Base-by-base conservation (phyloP, 1,140 invertebrate genomes). In the Drosophila sp. region DNA sequence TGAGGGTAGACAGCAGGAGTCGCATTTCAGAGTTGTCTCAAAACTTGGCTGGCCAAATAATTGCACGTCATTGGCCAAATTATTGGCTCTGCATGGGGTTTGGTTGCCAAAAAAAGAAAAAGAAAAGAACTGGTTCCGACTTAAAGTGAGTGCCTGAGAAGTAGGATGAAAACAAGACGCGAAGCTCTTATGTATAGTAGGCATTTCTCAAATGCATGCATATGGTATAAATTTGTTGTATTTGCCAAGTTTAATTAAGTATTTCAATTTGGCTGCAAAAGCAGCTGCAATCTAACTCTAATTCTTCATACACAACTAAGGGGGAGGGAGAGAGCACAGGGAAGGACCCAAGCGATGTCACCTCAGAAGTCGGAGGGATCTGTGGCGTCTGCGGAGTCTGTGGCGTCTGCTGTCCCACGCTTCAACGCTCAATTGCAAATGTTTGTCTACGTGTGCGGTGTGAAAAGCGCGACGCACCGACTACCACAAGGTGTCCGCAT, bases 11-110 rank as follows among this genome's bases (percentile, higher is more conserved):
- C n/a, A 21, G 18, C 2, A 32, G 71, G 43, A 8, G 18, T n/a
- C n/a, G n/a, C n/a, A n/a, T 7, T 45, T 27, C 6, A 0, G 21
- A 72, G 73, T 73, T 63, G 59, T 50, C 57, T 59, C 34, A 40
- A 70, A 77, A 81, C 48, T 84, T 84, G 67, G 46, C 78, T 76
- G 63, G 41, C 45, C 75, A 82, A 86, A 86, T 86, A 87, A 86
- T 78, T 82, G 83, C 78, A 82, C 66, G 75, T 78, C 83, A 86
- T 86, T 86, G 83, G 75, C 78, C 75, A 87, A 82, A 87, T 86
- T 86, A 87, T 86, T 86, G 81, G 66, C 45, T 50, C 54, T 16
- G 38, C 36, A 62, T 59, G 57, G 41, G 21, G 41, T 32, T 14
- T 34, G 27, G 7, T 32, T 16, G 43, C 41, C 43, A 32, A 41